Conservation (phyloP, 2,113 vertebrate species). For the Mystacornis crossleyi region DNA sequence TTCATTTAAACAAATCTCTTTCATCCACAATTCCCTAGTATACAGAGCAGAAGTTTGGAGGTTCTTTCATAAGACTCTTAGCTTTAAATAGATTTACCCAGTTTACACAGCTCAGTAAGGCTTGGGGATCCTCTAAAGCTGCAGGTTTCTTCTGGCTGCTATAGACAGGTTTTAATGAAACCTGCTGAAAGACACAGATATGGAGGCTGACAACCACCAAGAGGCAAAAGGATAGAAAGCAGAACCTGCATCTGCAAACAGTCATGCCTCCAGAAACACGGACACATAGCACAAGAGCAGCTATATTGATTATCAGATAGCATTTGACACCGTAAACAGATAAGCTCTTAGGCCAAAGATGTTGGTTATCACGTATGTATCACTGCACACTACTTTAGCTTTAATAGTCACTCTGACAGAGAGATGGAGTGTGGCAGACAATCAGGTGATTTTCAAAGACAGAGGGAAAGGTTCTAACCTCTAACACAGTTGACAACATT, state of each 20-base stretch:
- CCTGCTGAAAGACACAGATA: slow-evolving; percentile 2
- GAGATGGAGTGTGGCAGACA: background rate
- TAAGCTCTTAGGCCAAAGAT: slow-evolving; percentile 67
- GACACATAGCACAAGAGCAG: slow-evolving; percentile 16
- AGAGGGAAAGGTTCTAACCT: slow-evolving; percentile 11
- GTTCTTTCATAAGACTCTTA: background rate
- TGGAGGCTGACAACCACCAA: slow-evolving; percentile 48
- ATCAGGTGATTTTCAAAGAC: background rate
- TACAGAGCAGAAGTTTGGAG: background rate
- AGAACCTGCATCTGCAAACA: background rate
- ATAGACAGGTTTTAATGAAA: slow-evolving; percentile 22
- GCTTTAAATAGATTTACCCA: background rate
- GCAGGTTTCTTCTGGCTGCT: background rate
- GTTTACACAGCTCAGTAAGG: background rate
- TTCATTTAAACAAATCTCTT: background rate
- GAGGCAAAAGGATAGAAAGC: slow-evolving; percentile 49
- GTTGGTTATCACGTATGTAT: slow-evolving; percentile 65
- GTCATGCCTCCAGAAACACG: slow-evolving; percentile 44
- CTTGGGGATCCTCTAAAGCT: background rate
- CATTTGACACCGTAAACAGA: slow-evolving; percentile 69
- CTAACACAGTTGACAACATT: background rate
- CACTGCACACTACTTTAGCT: slow-evolving; percentile 45
- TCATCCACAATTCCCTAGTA: background rate
- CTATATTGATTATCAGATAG: slow-evolving; percentile 74
- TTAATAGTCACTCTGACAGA: slow-evolving; percentile 58